Evolutionary conservation across 2,113 vertebrate species (phyloP).

Genomic region (Okapia johnstoni): DNA sequence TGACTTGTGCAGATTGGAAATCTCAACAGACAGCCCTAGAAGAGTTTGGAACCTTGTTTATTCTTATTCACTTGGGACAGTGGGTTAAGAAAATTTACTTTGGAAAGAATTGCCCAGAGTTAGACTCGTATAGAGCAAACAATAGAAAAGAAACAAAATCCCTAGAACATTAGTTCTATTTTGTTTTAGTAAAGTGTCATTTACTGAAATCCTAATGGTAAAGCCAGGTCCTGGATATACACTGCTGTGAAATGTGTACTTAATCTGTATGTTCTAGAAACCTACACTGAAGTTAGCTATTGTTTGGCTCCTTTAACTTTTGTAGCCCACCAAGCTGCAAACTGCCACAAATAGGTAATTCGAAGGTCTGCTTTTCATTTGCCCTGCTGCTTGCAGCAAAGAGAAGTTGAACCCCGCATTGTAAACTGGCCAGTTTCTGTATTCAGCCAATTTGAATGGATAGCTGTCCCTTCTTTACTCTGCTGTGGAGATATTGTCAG

Average conservation of each 20-base stretch:
- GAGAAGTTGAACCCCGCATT: neutral
- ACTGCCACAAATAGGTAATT: neutral
- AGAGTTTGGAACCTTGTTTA: slow-evolving; percentile 53
- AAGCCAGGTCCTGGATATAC: neutral
- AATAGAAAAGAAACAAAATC: slow-evolving; percentile 39
- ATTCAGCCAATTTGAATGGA: neutral
- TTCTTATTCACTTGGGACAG: neutral
- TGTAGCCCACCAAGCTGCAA: neutral
- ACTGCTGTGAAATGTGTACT: neutral
- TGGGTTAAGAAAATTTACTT: slow-evolving; percentile 49
- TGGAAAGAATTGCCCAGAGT: slow-evolving; percentile 50
- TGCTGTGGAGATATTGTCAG: neutral
- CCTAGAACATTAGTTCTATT: neutral
- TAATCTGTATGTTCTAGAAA: slow-evolving; percentile 26
- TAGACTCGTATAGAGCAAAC: neutral
- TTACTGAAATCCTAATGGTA: slow-evolving; percentile 42
- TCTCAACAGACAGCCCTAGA: slow-evolving; percentile 35
- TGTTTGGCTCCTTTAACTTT: neutral
- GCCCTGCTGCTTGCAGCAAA: slow-evolving; percentile 38
- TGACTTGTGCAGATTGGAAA: slow-evolving; percentile 46
- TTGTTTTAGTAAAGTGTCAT: slow-evolving; percentile 45
- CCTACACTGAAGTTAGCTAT: neutral
- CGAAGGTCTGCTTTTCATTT: slow-evolving; percentile 19
- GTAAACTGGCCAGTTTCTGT: neutral
- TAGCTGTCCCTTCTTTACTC: neutral